These are phyloP conservation scores for Orthosia gothica DNA, from an alignment of 2,888 invertebrate genomes.

Conservation along the genomic window DNA sequence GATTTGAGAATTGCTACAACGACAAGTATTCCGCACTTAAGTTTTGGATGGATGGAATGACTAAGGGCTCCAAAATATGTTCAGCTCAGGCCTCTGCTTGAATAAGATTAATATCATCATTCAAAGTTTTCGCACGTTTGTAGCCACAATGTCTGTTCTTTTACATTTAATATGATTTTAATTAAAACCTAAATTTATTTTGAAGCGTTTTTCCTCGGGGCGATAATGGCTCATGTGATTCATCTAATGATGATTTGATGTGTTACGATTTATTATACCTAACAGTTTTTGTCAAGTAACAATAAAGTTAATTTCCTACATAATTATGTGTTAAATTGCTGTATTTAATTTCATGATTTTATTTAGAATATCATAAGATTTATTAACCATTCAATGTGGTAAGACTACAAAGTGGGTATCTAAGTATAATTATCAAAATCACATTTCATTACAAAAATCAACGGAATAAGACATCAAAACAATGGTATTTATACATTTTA, in stretches of 20 bases:
- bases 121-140: slow-evolving; percentile 47
- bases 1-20: background rate
- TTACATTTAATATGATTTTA: slow-evolving; percentile 55
- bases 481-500: background rate
- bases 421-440: too few relatives aligned
- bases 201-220: slow-evolving; percentile 31
- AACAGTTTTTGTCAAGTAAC: slow-evolving; percentile 13
- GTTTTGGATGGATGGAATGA: background rate
- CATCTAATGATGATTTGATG: slow-evolving; percentile 69
- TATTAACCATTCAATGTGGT: background rate
- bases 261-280: slow-evolving; percentile 39
- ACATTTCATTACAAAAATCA: background rate
- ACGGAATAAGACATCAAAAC: background rate
- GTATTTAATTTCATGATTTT: background rate
- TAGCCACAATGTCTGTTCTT: slow-evolving; percentile 26
- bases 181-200: slow-evolving; percentile 57
- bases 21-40: background rate
- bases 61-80: slow-evolving; percentile 30
- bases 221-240: slow-evolving; percentile 60
- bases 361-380: background rate
- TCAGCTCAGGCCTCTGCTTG: background rate
- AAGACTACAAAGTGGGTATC: background rate
- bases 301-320: background rate
- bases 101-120: slow-evolving; percentile 52
- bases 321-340: background rate